Base-by-base conservation (phyloP, 2,113 vertebrate species). In the Herpailurus yagouaroundi region DNA sequence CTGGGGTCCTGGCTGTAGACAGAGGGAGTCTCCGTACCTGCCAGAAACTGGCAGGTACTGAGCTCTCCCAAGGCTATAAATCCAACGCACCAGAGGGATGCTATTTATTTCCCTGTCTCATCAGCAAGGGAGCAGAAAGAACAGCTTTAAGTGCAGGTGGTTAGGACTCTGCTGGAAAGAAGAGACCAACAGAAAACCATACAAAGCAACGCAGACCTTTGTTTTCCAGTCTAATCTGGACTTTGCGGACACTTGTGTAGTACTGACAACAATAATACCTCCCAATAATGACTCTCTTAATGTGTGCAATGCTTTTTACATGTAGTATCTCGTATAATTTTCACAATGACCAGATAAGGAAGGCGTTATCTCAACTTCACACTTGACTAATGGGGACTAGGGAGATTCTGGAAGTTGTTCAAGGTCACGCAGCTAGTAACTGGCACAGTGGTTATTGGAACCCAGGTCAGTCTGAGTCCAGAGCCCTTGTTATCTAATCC, bases 61-160 rank as follows among this genome's bases (percentile, higher is more conserved):
- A 48, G 31, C 12, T 92, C 83, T 73, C 55, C 68, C 5, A 52
- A 87, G 76, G 68, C 50, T 76, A 6, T 76, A 91, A 96, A 95
- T 33, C 60, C 18, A 79, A 86, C 14, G 52, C n/a, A 83, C 31
- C 25, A 74, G 68, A 41, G 41, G 50, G 89, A 80, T 83, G 29
- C 41, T 89, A n/a, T 83, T 63, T 88, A 76, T 92, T 89, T 92
- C 84, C 31, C 64, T 27, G 71, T 94, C 80, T 86, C 52, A 60
- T 19, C 64, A 80, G 29, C 6, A 31, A 88, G 33, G 55, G 18
- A 92, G 60, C 36, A 48, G n/a, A 69, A 60, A 82, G 33, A 90
- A 80, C 74, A 94, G 91, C 88, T 98, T 95, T 94, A 33, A 38
- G 36, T 79, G 63, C 76, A 93, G 89, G 87, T 92, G 41, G 84